Base-by-base conservation (phyloP, 2,888 invertebrate species). In the Perithous albicinctus region DNA sequence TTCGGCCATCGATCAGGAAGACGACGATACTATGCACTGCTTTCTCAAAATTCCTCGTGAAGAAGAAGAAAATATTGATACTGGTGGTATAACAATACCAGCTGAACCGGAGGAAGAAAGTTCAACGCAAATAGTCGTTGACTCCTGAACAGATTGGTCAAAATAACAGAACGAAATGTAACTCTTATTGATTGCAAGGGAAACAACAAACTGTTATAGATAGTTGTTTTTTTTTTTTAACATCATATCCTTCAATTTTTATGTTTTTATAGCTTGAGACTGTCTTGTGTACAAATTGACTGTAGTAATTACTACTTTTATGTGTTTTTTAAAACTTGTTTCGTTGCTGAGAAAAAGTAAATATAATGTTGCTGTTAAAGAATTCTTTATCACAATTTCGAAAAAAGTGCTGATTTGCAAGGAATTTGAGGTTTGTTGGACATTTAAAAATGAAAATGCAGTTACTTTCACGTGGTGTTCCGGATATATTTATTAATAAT, bases 1-100 rank as follows among this genome's bases (percentile, higher is more conserved):
- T 81, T 82, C 86, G 61, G 78, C 86, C 5, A 89, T 89, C 23
- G 91, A 91, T 29, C 88, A 88, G 51, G 94, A 94, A 80, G 93
- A 94, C 46, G 94, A 94, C 54, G 94, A 94, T 87, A 93, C 93
- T 0, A 93, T 91, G 89, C 91, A 90, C 76, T 91, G 91, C 82
- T 92, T 92, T 81, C 82, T 92, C 29, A 91, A 89, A 78, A 89
- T 91, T 80, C 91, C 91, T 67, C 87, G 87, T 32, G 91, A 92
- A 59, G 93, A 93, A 75, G 94, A 94, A 84, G 92, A 92, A 81
- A 93, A 93, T 77, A 93, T 94, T 56, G 94, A 94, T 85, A 94
- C 94, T 1, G 94, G 94, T 18, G 94, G 94, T 26, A 94, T 94
- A 82, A 94, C 94, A 26, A 94, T 94, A 82, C 94, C 94, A 0